Conservation (phyloP, 2,113 vertebrate species). For the Protobothrops mucrosquamatus region DNA sequence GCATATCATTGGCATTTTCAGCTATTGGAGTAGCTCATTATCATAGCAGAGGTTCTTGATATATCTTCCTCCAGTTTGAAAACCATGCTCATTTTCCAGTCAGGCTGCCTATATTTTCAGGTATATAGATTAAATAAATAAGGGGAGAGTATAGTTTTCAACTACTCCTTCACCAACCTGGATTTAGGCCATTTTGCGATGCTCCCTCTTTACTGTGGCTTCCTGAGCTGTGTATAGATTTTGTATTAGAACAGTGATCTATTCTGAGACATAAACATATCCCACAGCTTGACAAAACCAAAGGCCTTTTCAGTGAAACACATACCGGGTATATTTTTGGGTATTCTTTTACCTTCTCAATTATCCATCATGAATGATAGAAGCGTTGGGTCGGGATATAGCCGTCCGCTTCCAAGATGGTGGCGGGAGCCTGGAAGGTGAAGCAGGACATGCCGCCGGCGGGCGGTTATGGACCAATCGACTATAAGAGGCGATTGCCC, state of each 20-base stretch:
- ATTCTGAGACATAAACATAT: not conserved
- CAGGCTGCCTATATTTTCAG: not conserved
- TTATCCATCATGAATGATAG: not conserved
- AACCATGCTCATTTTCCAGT: not conserved
- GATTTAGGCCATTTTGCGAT: not conserved
- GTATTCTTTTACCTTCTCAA: not conserved
- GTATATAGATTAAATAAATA: not conserved
- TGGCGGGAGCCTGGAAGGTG: constrained; percentile 80
- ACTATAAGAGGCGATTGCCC: constrained; percentile 86
- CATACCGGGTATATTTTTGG: not conserved
- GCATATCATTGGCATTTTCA: not conserved
- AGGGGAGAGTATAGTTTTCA: not conserved
- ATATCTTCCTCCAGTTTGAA: not conserved
- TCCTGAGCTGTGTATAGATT: not conserved
- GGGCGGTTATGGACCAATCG: constrained; percentile 83
- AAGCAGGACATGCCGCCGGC: constrained; percentile 93
- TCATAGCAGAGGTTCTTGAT: not conserved
- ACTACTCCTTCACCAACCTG: not conserved
- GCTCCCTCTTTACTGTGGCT: not conserved
- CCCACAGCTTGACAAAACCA: not conserved
- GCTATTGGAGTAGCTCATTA: not conserved
- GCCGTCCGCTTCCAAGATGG: constrained; percentile 69
- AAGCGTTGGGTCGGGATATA: fast-evolving
- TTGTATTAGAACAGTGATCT: not conserved
- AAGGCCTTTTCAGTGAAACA: not conserved